Conservation (phyloP, 2,113 vertebrate genomes). For the Panurus biarmicus region DNA sequence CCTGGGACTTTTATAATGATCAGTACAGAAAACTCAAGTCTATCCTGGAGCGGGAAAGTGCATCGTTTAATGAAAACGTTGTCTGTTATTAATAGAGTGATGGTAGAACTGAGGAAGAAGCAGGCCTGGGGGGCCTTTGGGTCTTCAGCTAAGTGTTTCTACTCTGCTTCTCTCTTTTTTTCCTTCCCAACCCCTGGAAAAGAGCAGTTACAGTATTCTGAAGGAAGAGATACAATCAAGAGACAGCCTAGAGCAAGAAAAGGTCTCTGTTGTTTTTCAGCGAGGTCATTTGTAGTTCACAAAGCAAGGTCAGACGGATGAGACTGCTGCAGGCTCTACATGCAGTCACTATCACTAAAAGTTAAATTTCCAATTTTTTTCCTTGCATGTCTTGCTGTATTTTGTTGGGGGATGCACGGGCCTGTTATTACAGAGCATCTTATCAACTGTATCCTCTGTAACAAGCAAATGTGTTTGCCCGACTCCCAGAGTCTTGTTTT, state of each 20-base stretch:
- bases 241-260: slow-evolving; percentile 56
- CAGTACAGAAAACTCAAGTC: slow-evolving; percentile 61
- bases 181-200: slow-evolving; percentile 51
- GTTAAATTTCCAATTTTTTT: slow-evolving; percentile 46
- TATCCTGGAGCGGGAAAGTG: slow-evolving; percentile 62
- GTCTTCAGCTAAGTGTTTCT: slow-evolving; percentile 70
- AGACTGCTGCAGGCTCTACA: slow-evolving; percentile 55
- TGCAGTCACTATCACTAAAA: slow-evolving; percentile 64
- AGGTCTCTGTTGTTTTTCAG: slow-evolving; percentile 58
- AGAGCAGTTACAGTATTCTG: slow-evolving; percentile 61
- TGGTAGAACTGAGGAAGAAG: slow-evolving; percentile 57
- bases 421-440: neutral
- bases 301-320: slow-evolving; percentile 58
- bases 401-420: neutral
- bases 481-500: neutral
- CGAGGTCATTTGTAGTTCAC: slow-evolving; percentile 63
- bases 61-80: slow-evolving; percentile 65
- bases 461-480: neutral
- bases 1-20: slow-evolving; percentile 59
- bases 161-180: slow-evolving; percentile 19
- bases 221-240: slow-evolving; percentile 64
- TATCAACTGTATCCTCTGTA: neutral
- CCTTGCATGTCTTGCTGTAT: neutral
- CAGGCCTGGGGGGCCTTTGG: slow-evolving; percentile 52
- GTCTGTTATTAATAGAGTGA: slow-evolving; percentile 67